Evolutionary conservation across 2,113 vertebrate species (phyloP).

Genomic region (Thinocorus orbignyianus): DNA sequence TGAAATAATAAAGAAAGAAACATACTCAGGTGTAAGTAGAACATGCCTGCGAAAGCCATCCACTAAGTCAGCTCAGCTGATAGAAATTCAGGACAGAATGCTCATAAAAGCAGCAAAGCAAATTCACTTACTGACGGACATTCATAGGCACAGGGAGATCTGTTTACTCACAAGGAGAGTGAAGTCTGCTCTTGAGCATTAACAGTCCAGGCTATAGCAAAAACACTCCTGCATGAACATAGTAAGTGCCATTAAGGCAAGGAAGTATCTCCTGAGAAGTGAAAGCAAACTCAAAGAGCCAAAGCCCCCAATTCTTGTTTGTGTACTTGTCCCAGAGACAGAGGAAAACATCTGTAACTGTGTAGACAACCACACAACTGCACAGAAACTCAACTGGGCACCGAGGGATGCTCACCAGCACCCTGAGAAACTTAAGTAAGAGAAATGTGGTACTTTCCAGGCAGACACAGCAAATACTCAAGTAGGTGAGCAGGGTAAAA

Average conservation of each 20-base stretch:
- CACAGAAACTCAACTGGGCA: not conserved
- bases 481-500: not conserved
- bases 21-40: not conserved
- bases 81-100: not conserved
- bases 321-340: not conserved
- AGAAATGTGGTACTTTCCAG: not conserved
- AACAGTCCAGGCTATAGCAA: not conserved
- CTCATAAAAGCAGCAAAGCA: not conserved
- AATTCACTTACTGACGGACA: not conserved
- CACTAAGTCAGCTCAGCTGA: not conserved
- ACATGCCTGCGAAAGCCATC: not conserved
- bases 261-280: not conserved
- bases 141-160: not conserved
- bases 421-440: not conserved
- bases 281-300: not conserved
- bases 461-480: conserved; percentile 35
- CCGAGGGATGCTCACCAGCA: not conserved
- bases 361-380: not conserved
- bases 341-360: not conserved
- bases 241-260: not conserved
- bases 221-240: not conserved
- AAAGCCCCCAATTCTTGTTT: not conserved
- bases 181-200: not conserved
- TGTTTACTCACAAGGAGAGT: not conserved
- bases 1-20: not conserved